These are phyloP conservation scores for Poecilia velifera DNA, from an alignment of 2,797 vertebrate genomes.

Conservation along the genomic window DNA sequence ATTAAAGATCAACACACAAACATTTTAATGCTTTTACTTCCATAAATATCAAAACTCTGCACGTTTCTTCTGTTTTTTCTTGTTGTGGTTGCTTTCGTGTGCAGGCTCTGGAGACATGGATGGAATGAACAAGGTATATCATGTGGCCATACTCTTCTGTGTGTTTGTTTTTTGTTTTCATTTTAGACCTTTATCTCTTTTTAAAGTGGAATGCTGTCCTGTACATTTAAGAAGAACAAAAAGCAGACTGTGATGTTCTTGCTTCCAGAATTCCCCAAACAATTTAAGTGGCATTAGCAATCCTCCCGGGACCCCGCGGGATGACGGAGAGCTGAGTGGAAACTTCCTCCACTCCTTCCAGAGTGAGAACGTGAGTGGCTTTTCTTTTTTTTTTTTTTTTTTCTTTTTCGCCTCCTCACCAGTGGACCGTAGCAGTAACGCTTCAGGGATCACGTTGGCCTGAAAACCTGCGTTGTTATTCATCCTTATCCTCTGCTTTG, in stretches of 20 bases:
- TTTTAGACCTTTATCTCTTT: neutral
- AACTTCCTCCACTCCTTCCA: slow-evolving; percentile 99
- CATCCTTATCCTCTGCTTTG: slow-evolving; percentile 17
- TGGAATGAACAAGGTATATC: slow-evolving; percentile 96
- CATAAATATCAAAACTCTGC: neutral
- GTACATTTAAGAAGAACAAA: slow-evolving; percentile 8
- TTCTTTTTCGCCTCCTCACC: neutral
- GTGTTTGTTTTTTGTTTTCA: neutral
- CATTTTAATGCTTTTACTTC: slow-evolving; percentile 3
- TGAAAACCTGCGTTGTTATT: neutral
- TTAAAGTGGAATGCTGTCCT: neutral
- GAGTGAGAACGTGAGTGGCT: slow-evolving; percentile 93
- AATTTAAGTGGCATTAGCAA: slow-evolving; percentile 99
- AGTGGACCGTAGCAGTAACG: neutral
- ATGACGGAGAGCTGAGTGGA: slow-evolving; percentile 96
- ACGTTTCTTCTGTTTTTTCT: neutral
- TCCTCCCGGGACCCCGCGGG: slow-evolving; percentile 96
- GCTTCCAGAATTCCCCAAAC: slow-evolving; percentile 96
- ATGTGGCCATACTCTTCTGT: neutral
- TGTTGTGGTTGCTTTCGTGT: slow-evolving; percentile 10
- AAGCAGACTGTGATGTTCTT: slow-evolving; percentile 15
- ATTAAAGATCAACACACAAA: slow-evolving; percentile 1
- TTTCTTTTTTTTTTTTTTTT: too few relatives aligned
- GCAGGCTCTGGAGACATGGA: slow-evolving; percentile 98
- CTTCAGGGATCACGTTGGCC: neutral